Evolutionary conservation across 1,140 invertebrate genomes (phyloP).

Genomic region (Apolygus lucorum): DNA sequence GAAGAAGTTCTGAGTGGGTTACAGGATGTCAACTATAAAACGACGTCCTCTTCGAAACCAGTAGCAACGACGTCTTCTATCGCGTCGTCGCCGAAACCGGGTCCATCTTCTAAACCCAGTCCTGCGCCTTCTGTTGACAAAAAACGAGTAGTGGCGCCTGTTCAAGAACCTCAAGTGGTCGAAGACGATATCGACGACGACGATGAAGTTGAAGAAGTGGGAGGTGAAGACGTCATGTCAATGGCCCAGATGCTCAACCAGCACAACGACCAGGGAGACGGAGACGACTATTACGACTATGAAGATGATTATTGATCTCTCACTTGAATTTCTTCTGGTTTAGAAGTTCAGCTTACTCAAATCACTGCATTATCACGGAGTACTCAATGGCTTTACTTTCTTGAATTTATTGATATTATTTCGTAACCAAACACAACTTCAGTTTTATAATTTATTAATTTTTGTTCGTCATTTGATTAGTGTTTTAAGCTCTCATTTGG

Average conservation of each 20-base stretch:
- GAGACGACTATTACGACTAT: constrained; percentile 38
- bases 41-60: too few relatives aligned
- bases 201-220: constrained; percentile 37
- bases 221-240: constrained; percentile 41
- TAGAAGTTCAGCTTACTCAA: too few relatives aligned
- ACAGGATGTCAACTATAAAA: background rate
- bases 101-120: background rate
- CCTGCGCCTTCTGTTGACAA: background rate
- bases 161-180: constrained; percentile 16
- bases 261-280: constrained; percentile 36
- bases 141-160: background rate
- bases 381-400: too few relatives aligned
- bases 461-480: too few relatives aligned
- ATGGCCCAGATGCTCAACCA: constrained; percentile 44
- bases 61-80: background rate
- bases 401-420: too few relatives aligned
- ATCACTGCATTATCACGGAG: too few relatives aligned
- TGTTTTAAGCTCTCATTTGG: too few relatives aligned
- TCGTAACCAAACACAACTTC: too few relatives aligned
- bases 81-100: background rate
- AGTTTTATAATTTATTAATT: too few relatives aligned
- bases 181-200: constrained; percentile 44
- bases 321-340: too few relatives aligned
- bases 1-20: constrained; percentile 20
- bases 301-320: constrained; percentile 37